Percentiles rank a stretch among this genome's conserved stretches.
Evolutionary conservation across 2,113 vertebrate genomes (phyloP).

Genomic region (Sapajus apella): DNA sequence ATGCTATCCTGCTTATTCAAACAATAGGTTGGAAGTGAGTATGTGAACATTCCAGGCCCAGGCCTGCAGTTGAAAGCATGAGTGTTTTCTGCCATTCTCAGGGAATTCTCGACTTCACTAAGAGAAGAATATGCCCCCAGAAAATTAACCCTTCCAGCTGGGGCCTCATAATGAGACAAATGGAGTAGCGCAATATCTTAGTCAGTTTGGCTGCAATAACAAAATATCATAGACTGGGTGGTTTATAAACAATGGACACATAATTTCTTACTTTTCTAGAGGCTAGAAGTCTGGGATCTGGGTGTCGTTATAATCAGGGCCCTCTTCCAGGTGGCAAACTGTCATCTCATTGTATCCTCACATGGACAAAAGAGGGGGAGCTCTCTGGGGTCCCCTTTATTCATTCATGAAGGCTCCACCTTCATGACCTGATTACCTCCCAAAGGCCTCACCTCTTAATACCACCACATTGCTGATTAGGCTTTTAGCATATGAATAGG

Average conservation of each 20-base stretch:
- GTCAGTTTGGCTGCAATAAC: neutral
- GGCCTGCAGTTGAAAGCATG: neutral
- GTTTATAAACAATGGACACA: neutral
- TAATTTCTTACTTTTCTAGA: neutral
- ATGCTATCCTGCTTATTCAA: neutral
- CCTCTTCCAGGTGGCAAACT: neutral
- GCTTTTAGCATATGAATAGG: neutral
- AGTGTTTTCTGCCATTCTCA: neutral
- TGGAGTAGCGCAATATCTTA: neutral
- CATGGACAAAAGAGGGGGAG: neutral
- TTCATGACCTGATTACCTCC: neutral
- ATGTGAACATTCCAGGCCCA: neutral
- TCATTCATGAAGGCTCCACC: neutral
- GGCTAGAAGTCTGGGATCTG: neutral
- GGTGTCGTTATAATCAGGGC: neutral
- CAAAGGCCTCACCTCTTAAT: neutral
- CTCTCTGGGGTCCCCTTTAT: neutral
- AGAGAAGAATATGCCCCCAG: neutral
- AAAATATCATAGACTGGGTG: neutral
- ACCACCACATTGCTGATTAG: too few species aligned
- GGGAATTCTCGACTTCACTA: neutral
- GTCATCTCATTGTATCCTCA: neutral
- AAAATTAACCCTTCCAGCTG: neutral
- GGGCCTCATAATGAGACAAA: neutral
- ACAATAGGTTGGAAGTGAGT: neutral